Evolutionary conservation across 2,888 invertebrate genomes (phyloP).

Genomic region (Drosophila quinaria): DNA sequence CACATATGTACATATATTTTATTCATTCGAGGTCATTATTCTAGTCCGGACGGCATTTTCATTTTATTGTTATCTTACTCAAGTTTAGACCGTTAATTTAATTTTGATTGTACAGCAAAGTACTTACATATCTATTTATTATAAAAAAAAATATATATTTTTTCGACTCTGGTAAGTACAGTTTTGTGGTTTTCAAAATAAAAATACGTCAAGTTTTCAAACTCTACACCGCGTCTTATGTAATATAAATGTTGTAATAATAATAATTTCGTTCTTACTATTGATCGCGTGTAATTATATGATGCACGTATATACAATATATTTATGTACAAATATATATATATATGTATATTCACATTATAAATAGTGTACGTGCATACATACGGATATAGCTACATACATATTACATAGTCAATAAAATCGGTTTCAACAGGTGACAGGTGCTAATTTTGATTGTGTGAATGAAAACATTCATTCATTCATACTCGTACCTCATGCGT

Average conservation of each 20-base stretch:
- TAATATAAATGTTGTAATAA: slow-evolving; percentile 3
- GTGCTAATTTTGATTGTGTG: background rate
- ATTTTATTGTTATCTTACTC: slow-evolving; percentile 55
- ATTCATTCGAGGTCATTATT: slow-evolving; percentile 59
- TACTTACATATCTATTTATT: slow-evolving; percentile 1
- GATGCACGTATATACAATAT: background rate
- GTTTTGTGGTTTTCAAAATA: background rate
- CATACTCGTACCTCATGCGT: background rate
- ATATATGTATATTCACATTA: background rate
- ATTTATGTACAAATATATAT: background rate
- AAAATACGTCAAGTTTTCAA: background rate
- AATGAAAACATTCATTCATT: slow-evolving; percentile 2
- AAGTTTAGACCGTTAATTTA: slow-evolving; percentile 32
- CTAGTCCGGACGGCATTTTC: slow-evolving; percentile 46
- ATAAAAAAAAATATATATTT: background rate
- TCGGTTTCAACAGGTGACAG: background rate
- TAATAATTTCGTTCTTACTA: background rate
- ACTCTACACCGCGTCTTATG: background rate
- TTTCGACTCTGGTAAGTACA: slow-evolving; percentile 33
- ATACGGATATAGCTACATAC: too few species aligned
- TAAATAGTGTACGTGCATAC: background rate
- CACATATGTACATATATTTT: slow-evolving; percentile 25
- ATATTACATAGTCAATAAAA: background rate
- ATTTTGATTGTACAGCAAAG: slow-evolving; percentile 30
- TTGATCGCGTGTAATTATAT: too few species aligned